A percentile compares a stretch with the other conserved stretches of the same genome.
phyloP scores from a whole-genome alignment of 2,797 vertebrate species.

The Hippopotamyrus pictus region DNA sequence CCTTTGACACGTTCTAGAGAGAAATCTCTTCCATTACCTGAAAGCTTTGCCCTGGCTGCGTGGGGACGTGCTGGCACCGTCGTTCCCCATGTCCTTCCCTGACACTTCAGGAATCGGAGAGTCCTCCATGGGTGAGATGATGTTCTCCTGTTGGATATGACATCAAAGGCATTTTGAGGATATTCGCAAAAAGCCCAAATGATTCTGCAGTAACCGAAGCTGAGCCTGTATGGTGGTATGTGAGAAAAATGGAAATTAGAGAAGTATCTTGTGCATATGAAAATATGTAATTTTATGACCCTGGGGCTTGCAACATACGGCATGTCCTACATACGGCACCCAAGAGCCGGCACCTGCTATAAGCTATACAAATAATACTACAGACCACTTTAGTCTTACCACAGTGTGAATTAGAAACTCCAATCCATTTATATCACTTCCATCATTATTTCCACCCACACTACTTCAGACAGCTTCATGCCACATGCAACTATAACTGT shows the following conservation, averaged over 20 bases:
- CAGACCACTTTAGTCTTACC: neutral
- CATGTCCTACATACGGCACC: neutral
- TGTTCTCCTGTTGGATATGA: conserved; percentile 79
- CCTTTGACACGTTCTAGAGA: neutral
- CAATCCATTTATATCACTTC: neutral
- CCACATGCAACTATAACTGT: neutral
- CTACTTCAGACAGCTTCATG: neutral
- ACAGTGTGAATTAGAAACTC: neutral
- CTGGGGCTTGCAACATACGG: neutral
- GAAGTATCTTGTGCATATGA: neutral
- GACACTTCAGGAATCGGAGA: conserved; percentile 91
- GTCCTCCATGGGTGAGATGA: conserved; percentile 97
- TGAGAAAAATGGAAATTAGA: neutral
- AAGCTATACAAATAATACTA: neutral
- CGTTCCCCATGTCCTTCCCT: conserved; percentile 76
- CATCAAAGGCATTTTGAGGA: neutral
- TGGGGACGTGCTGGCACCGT: conserved; percentile 88
- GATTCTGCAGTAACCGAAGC: neutral
- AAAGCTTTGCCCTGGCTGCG: conserved; percentile 95
- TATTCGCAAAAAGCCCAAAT: neutral
- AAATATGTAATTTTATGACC: neutral
- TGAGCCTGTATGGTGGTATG: neutral
- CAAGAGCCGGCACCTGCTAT: neutral
- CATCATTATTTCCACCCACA: neutral
- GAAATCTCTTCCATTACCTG: conserved; percentile 59